Percentiles rank a stretch among this genome's conserved stretches.
These are phyloP conservation scores for Zoanthus gigantus DNA, from an alignment of 92 coral and sea anemone genomes.

Conservation along the genomic window DNA sequence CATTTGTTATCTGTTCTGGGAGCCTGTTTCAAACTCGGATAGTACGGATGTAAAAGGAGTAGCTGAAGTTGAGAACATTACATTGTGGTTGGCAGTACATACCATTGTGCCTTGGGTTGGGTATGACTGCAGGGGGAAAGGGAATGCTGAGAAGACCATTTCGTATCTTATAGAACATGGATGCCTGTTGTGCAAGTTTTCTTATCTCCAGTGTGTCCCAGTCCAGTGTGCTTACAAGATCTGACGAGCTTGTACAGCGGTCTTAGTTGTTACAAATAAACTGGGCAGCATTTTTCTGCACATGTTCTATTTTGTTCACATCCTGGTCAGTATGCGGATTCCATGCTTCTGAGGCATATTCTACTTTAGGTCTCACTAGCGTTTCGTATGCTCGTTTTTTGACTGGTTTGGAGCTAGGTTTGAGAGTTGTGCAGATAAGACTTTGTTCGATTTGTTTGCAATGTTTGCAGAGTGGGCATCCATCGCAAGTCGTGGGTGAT, in stretches of 20 bases:
- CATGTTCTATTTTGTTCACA: background rate
- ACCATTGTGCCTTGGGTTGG: background rate
- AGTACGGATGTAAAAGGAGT: no score
- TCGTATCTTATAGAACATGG: background rate
- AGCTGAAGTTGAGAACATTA: background rate
- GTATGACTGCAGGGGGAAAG: background rate
- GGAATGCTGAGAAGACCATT: background rate
- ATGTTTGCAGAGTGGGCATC: slow-evolving; percentile 28
- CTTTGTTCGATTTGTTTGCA: slow-evolving; percentile 27
- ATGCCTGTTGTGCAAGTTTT: background rate
- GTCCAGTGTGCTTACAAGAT: background rate
- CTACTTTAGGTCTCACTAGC: slow-evolving; percentile 24
- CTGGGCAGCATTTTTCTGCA: slow-evolving; percentile 3
- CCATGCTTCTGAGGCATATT: background rate
- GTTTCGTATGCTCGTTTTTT: slow-evolving; percentile 23
- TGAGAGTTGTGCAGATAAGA: slow-evolving; percentile 10
- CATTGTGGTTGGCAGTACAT: background rate
- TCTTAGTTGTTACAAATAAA: background rate
- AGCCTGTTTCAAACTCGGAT: no score
- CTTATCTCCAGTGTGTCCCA: background rate
- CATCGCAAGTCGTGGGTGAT: slow-evolving; percentile 26
- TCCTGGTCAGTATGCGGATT: slow-evolving; percentile 3
- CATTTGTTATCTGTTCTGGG: no score
- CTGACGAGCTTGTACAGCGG: background rate
- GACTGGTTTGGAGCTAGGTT: slow-evolving; percentile 30